A percentile compares a stretch with the other conserved stretches of the same genome.
Evolutionary conservation across 2,797 vertebrate species (phyloP).

Genomic region (Pelochelys cantorii): DNA sequence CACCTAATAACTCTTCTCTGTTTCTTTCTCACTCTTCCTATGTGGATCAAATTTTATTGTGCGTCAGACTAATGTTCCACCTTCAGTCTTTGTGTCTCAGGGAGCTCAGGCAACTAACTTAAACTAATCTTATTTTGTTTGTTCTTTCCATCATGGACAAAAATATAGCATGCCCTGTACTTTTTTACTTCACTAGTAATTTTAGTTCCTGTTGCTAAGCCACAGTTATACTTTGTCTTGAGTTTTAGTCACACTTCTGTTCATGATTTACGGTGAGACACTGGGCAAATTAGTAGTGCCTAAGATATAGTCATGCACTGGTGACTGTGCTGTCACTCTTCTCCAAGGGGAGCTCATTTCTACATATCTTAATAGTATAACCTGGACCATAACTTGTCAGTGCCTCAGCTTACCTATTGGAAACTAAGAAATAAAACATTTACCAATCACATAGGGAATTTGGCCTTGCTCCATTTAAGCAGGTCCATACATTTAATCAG

Average conservation of each 20-base stretch:
- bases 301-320: background rate
- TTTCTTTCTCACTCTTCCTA: background rate
- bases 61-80: background rate
- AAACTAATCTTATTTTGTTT: background rate
- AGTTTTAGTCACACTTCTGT: background rate
- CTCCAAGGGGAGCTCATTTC: background rate
- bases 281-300: background rate
- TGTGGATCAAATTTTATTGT: background rate
- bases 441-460: background rate
- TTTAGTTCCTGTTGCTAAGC: background rate
- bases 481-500: background rate
- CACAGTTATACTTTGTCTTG: background rate
- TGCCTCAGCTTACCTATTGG: background rate
- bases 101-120: background rate
- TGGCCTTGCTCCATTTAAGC: background rate
- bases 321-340: background rate
- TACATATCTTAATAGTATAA: background rate
- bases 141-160: background rate
- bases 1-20: background rate
- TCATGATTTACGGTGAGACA: background rate
- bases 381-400: background rate
- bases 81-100: background rate
- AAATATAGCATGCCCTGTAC: background rate
- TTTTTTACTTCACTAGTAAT: background rate
- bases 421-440: background rate